Conservation (phyloP, 2,797 vertebrate species). For the Coccyzus lansbergi region DNA sequence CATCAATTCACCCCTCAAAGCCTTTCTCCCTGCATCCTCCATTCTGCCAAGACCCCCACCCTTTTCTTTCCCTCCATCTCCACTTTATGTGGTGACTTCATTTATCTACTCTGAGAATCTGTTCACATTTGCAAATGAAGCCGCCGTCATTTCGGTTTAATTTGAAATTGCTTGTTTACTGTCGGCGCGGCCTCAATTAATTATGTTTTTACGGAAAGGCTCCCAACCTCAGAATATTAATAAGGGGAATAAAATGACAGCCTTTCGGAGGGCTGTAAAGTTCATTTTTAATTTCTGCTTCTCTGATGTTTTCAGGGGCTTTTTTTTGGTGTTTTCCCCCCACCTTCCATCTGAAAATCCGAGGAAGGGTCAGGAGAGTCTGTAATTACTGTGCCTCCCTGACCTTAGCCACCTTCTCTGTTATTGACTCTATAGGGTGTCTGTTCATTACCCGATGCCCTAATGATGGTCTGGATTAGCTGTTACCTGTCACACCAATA, state of each 20-base stretch:
- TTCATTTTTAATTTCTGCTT: conserved; percentile 96
- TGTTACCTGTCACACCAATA: conserved; percentile 71
- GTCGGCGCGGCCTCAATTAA: conserved; percentile 99
- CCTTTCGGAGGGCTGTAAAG: conserved; percentile 93
- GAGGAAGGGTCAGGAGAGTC: conserved; percentile 76
- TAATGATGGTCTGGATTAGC: conserved; percentile 75
- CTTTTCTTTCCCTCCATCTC: conserved; percentile 68
- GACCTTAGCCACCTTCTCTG: conserved; percentile 72
- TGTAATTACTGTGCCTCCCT: conserved; percentile 76
- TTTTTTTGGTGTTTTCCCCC: conserved; percentile 65
- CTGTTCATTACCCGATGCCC: conserved; percentile 70
- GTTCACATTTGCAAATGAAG: conserved; percentile 99
- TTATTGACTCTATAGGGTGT: conserved; percentile 74
- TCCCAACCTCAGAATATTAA: conserved; percentile 99
- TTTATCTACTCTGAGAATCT: conserved; percentile 99
- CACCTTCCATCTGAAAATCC: conserved; percentile 73
- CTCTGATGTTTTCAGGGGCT: conserved; percentile 80
- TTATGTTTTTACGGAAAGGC: conserved; percentile 99
- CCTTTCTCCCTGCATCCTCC: conserved; percentile 78
- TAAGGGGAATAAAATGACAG: conserved; percentile 99
- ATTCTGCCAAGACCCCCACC: conserved; percentile 60
- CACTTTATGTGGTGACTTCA: conserved; percentile 88
- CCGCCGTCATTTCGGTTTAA: conserved; percentile 99
- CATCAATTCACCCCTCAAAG: conserved; percentile 92
- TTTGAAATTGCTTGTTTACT: conserved; percentile 99